Base-by-base conservation (phyloP, 2,888 invertebrate species). In the Philonicus albiceps region DNA sequence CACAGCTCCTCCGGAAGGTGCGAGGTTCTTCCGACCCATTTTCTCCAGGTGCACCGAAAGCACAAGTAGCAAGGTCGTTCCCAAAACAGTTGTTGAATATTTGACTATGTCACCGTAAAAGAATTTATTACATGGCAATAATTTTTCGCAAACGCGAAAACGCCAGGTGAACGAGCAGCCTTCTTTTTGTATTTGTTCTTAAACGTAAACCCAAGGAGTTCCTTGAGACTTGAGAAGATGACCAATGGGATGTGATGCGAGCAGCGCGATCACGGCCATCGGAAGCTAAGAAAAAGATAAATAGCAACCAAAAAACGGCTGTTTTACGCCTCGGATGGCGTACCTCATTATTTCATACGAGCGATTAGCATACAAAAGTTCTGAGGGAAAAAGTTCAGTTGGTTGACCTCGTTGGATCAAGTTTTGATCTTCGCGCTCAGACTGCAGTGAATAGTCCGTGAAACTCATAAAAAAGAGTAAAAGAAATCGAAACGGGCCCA, bases 291-390 rank as follows among this genome's bases (percentile, higher is more conserved):
- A 34, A 22, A 76, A 76, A 76, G 37, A 40, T 75, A 19, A 55
- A 27, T 64, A 64, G 27, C 64, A 22, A 22, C 8, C 64, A 27
- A 76, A 76, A 76, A 76, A 40, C 40, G 40, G 22, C 5, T 40
- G 19, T 6, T 27, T 11, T 43, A 43, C 40, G 22, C 34, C 22
- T 37, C 37, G 19, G 7, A n/a, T 76, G 34, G 22, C 7, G 22
- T 7, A 22, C 6, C 31, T 27, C 53, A 31, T 30, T 22, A 31
- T 55, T 43, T 16, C 13, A 80, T 64, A 22, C 6, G 64, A 8
- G 64, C 30, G 64, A 81, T 81, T 81, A 64, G 55, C 81, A 81
- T 81, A 81, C 81, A 81, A 81, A 81, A 64, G 64, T 53, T 81
- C 27, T 64, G 55, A 64, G 49, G 55, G 64, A 81, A 81, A 55